These are phyloP conservation scores for Drosophila robusta DNA, from an alignment of 2,888 invertebrate genomes.

Conservation along the genomic window DNA sequence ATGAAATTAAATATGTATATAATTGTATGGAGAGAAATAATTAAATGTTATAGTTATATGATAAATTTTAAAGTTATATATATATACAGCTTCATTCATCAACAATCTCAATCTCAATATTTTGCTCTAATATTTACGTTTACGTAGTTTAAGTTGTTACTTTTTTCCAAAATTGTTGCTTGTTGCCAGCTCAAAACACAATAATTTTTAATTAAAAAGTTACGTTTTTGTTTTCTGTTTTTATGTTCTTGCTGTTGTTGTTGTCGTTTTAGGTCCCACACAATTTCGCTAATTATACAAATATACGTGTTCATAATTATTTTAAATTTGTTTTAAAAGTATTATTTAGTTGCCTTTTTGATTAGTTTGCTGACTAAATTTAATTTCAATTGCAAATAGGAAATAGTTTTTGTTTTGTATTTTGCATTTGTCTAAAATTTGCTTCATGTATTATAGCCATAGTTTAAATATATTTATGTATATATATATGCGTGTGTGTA, in stretches of 20 bases:
- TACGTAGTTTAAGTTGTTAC: slow-evolving; percentile 28
- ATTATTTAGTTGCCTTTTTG: slow-evolving; percentile 63
- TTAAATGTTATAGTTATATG: slow-evolving; percentile 68
- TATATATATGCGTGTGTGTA: slow-evolving; percentile 20
- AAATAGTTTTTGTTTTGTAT: slow-evolving; percentile 46
- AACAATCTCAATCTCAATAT: slow-evolving; percentile 64
- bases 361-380: slow-evolving; percentile 73
- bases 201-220: slow-evolving; percentile 9
- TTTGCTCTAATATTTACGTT: slow-evolving; percentile 42
- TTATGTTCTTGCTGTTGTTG: slow-evolving; percentile 23
- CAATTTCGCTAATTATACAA: slow-evolving; percentile 76
- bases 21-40: slow-evolving; percentile 70
- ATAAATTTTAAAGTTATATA: slow-evolving; percentile 73
- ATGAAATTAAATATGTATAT: slow-evolving; percentile 65
- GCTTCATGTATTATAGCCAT: slow-evolving; percentile 43
- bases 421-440: slow-evolving; percentile 51
- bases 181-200: slow-evolving; percentile 46
- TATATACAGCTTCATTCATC: slow-evolving; percentile 73
- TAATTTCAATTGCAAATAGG: slow-evolving; percentile 75
- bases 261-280: slow-evolving; percentile 71
- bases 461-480: slow-evolving; percentile 40
- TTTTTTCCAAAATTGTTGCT: slow-evolving; percentile 23
- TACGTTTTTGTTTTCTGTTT: slow-evolving; percentile 18
- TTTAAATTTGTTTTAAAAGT: slow-evolving; percentile 51
- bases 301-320: slow-evolving; percentile 53